Evolutionary conservation across 2,113 vertebrate species (phyloP), one percentile per base, ranked within the genome.

Genomic region (Dasyornis broadbenti): DNA sequence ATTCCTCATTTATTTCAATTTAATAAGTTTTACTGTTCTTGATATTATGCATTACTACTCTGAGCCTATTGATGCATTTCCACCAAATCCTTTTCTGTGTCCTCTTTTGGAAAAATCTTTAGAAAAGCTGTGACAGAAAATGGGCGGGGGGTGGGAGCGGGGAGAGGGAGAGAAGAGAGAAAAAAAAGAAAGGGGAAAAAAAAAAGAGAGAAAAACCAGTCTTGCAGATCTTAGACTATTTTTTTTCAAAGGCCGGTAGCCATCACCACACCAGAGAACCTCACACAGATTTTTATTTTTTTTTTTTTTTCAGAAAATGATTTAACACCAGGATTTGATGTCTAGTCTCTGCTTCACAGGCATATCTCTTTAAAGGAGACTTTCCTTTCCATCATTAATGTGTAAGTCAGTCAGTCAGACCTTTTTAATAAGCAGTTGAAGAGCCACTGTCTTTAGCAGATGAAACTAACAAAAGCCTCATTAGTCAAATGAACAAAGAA

Each of bases 371-470:
- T 95, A 91, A 97, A 97, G 65, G 23, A 79, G 35, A 84, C 47
- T 86, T 77, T 93, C 44, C 92, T 79, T 87, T 93, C 83, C 82
- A 37, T 94, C 91, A 93, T 95, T 96, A 97, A 95, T 54, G 87
- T 59, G 72, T 82, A 63, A 91, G 72, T 93, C 94, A 90, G 82
- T 95, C 87, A 92, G 90, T 75, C 81, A 92, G 85, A 93, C 90
- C 94, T 94, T 97, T 96, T 94, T 94, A 97, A 95, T 94, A 95
- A 94, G 94, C 76, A 81, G 69, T 92, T 95, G 79, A 97, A 96
- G 80, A 94, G 78, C 75, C 68, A 95, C 72, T 92, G 53, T 93
- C 69, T 96, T 97, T 93, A 96, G 63, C 68, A 79, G 77, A 96
- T 68, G 85, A 97, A 97, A 96, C 92, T 91, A 97, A 96, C 88